Evolutionary conservation across 1,140 invertebrate genomes (phyloP), one percentile per base, ranked within the genome.

Genomic region (Portunus trituberculatus): DNA sequence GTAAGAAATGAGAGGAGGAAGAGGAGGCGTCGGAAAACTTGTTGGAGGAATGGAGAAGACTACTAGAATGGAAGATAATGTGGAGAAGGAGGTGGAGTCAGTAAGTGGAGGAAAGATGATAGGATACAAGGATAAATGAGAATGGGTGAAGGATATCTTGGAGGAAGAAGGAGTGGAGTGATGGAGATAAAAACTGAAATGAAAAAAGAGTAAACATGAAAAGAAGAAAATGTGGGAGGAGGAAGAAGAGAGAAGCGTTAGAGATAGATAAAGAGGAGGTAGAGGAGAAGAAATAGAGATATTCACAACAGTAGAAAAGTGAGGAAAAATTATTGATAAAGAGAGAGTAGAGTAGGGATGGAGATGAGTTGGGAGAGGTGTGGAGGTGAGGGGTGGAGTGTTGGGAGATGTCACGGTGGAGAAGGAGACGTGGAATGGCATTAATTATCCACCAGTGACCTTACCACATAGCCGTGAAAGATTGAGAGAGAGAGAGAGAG

Each of bases 401-500:
- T 45, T 10, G 45, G 76, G 83, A 20, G 67, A 7, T 76, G 25
- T 76, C 67, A 76, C 20, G 67, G 67, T 7, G 20, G 67, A n/a
- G 67, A 1, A n/a, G 25, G n/a, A 76, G 83, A 14, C 83, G 31
- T 32, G 76, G n/a, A 25, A 31, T 8, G 31, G 20, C 20, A 67
- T 39, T 39, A 92, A n/a, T 59, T 28, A 67, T 39, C 7, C 12
- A 92, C n/a, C 10, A 20, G 20, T 76, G 67, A 76, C 67, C 67
- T 76, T 76, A 76, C 67, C 67, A 76, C 67, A 76, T n/a, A 76
- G 20, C 20, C 67, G 20, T 76, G 67, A 76, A 76, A 76, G 20
- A 76, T 76, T 76, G 25, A 76, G 52, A 92, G 52, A 92, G 91
- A 67, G 52, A 92, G 91, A 67, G 91, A 92, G 52, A 92, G 91